Base-by-base conservation (phyloP, 1,140 invertebrate genomes). In the Asobara japonica region DNA sequence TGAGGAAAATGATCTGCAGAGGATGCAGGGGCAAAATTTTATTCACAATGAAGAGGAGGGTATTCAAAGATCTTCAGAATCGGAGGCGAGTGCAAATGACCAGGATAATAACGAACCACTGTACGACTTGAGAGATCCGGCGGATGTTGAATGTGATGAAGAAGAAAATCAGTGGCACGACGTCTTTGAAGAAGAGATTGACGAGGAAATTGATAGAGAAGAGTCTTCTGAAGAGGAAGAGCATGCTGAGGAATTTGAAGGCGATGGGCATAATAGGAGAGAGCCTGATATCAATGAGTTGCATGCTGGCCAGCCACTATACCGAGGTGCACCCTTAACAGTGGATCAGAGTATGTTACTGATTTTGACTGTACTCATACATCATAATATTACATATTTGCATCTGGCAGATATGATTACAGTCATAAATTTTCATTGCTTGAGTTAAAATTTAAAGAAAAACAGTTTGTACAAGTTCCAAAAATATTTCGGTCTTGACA, bases 331-430 rank as follows among this genome's bases (percentile, higher is more conserved):
- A 56, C 38, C 29, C 16, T 67, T 76, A 20, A 73, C 71, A 36
- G 25, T 76, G 48, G 64, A 60, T n/a, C 30, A 76, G 60, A 76
- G 74, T 48, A 76, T 73, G 71, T n/a, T 76, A 36, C 27, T 73
- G 18, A 76, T 76, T 29, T 68, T 76, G 29, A 30, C 71, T 0
- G 41, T 73, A 51, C 66, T 73, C 25, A 51, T 76, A 18, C 64
- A 68, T n/a, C 74, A 73, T 27, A 71, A 76, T 29, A 18, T 67
- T 16, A 68, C 62, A 8, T 13, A 41, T 20, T 30, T 67, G 1
- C 73, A 71, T 71, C 10, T 76, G 1, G 45, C 61, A 36, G 71
- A 76, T 62, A 76, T 76, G 7, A 69, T 76, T n/a, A 62, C 66
- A 5, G 65, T 71, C 2, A 69, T 75, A 30, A 73, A 75, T 65